Conservation (phyloP, 1,140 invertebrate genomes). For the Lutraria rhynchaena region DNA sequence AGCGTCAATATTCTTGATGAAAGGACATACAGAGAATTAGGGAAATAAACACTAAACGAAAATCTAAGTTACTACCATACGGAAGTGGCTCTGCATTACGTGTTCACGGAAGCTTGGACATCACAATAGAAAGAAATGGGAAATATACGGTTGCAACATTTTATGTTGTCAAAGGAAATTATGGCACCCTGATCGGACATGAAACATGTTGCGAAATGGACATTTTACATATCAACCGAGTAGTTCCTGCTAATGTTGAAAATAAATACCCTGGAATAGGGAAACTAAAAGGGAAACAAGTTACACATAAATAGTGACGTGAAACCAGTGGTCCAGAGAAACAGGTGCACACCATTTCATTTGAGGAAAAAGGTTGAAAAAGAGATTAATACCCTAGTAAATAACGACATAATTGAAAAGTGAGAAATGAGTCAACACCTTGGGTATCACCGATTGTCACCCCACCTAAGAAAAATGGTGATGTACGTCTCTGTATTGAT, state of each 20-base stretch:
- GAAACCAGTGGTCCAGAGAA: background rate
- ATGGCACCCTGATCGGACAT: background rate
- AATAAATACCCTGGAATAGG: conserved; percentile 49
- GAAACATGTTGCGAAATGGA: conserved; percentile 3
- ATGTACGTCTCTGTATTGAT: conserved; percentile 74
- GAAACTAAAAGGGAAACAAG: conserved; percentile 61
- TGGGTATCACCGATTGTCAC: background rate
- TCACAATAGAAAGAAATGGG: conserved; percentile 8
- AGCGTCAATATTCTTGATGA: conserved; percentile 55
- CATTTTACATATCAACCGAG: conserved; percentile 4
- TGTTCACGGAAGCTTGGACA: background rate
- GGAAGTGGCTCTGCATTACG: conserved; percentile 19
- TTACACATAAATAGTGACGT: conserved; percentile 61
- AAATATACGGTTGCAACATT: background rate
- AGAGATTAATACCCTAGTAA: too few relatives aligned
- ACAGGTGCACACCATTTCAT: conserved; percentile 9
- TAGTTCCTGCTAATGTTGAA: background rate
- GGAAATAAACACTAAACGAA: conserved; percentile 1
- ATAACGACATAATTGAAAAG: too few relatives aligned
- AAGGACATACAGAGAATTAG: conserved; percentile 24
- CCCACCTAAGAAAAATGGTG: conserved; percentile 55
- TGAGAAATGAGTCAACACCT: too few relatives aligned
- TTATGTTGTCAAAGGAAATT: conserved; percentile 1
- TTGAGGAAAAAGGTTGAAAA: too few relatives aligned
- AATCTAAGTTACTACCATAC: conserved; percentile 4